A percentile compares a stretch with the other conserved stretches of the same genome.
These are phyloP conservation scores for Brachyrhaphis roseni DNA, from an alignment of 2,797 vertebrate genomes.

Conservation along the genomic window DNA sequence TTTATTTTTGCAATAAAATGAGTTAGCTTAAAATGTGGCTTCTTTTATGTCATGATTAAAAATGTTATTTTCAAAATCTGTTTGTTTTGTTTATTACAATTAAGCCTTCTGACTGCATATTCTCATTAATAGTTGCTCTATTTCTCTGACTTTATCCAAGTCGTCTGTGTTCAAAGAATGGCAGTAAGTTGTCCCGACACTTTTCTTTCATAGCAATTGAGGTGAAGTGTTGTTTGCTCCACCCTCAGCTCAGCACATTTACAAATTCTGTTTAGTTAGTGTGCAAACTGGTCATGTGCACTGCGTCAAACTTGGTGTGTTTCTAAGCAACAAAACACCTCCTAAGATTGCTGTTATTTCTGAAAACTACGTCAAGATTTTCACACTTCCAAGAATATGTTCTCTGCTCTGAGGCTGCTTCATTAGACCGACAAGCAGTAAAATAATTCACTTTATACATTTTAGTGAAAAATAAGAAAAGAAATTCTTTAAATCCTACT, in stretches of 20 bases:
- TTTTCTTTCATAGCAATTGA: slow-evolving; percentile 2
- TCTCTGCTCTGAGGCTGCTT: slow-evolving; percentile 55
- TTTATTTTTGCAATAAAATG: not conserved
- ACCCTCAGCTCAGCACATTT: slow-evolving; percentile 4
- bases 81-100: slow-evolving; percentile 62
- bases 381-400: slow-evolving; percentile 79
- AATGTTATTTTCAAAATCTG: slow-evolving; percentile 64
- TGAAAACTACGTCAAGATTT: slow-evolving; percentile 77
- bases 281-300: slow-evolving; percentile 57
- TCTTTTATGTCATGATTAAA: not conserved
- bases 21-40: not conserved
- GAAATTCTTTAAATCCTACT: not conserved
- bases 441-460: slow-evolving; percentile 4
- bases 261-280: slow-evolving; percentile 43
- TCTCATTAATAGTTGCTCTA: slow-evolving; percentile 35
- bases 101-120: slow-evolving; percentile 60
- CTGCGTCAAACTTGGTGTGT: slow-evolving; percentile 69
- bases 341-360: slow-evolving; percentile 77
- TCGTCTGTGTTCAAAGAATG: not conserved
- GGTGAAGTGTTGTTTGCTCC: not conserved
- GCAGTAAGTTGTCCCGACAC: not conserved
- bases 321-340: slow-evolving; percentile 80
- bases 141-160: not conserved
- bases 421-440: slow-evolving; percentile 34
- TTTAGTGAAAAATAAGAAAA: not conserved